phyloP scores from a whole-genome alignment of 2,888 invertebrate species.

The Melanchra persicariae region DNA sequence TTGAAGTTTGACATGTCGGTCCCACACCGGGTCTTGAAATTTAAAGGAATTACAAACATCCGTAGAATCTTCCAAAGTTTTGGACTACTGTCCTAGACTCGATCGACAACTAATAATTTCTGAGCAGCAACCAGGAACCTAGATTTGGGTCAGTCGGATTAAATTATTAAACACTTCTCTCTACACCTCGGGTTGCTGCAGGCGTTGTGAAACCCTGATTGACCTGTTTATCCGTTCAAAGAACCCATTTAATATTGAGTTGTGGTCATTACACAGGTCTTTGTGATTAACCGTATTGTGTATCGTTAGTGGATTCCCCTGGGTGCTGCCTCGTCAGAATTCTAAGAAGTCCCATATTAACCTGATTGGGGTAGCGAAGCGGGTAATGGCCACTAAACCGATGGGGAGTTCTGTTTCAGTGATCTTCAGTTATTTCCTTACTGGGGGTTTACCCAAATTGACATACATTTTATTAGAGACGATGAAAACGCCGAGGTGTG shows the following conservation, averaged over 20 bases:
- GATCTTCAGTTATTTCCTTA: neutral
- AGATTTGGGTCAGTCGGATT: too few species aligned
- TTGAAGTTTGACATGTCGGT: too few species aligned
- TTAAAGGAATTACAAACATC: too few species aligned
- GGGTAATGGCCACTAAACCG: neutral
- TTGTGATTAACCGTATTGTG: conserved; percentile 27
- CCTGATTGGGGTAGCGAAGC: conserved; percentile 10
- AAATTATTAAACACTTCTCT: too few species aligned
- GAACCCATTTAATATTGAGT: conserved; percentile 14
- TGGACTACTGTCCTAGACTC: too few species aligned
- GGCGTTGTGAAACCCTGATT: neutral
- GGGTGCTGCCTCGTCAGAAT: conserved; percentile 19
- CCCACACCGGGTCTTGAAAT: too few species aligned
- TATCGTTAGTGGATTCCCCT: conserved; percentile 23
- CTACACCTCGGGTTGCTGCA: too few species aligned
- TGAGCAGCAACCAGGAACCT: too few species aligned
- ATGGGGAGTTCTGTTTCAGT: neutral
- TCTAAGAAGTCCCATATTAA: conserved; percentile 35
- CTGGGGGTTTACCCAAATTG: too few species aligned
- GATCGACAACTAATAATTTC: too few species aligned
- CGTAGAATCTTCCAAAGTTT: too few species aligned
- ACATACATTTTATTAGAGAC: neutral
- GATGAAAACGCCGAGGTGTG: neutral
- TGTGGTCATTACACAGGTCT: conserved; percentile 7
- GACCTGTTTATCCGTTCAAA: neutral